Percentiles rank a stretch among this genome's conserved stretches.
Conservation (phyloP, 2,888 invertebrate genomes). For the Chelonus formosanus region DNA sequence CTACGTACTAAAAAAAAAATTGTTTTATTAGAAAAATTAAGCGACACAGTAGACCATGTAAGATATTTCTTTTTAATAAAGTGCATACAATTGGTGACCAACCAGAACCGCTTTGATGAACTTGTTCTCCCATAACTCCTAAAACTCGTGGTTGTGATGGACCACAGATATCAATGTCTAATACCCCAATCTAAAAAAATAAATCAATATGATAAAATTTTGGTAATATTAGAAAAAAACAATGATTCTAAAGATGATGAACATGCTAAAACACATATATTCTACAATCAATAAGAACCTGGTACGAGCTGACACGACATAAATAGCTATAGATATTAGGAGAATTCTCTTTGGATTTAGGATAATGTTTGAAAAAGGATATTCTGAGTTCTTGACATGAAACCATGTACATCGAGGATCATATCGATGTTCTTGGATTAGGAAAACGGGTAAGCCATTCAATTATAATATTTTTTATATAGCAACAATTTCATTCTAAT, state of each 20-base stretch:
- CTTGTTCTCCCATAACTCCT: conserved; percentile 90
- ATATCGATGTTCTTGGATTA: conserved; percentile 57
- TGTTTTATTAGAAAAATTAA: conserved; percentile 5
- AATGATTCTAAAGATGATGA: background rate
- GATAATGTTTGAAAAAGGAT: conserved; percentile 39
- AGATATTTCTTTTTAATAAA: background rate
- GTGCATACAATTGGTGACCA: conserved; percentile 92
- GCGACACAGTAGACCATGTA: conserved; percentile 2
- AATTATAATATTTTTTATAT: background rate
- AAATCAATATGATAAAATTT: conserved; percentile 25
- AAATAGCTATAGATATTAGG: conserved; percentile 44
- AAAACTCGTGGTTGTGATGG: conserved; percentile 96
- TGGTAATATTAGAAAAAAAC: conserved; percentile 3
- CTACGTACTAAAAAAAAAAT: conserved; percentile 74
- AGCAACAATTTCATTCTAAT: no score
- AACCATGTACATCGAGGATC: conserved; percentile 60
- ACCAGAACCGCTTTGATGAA: conserved; percentile 95
- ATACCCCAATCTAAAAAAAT: conserved; percentile 79
- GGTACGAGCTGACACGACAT: conserved; percentile 56
- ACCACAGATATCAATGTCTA: conserved; percentile 98
- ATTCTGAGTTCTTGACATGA: conserved; percentile 38
- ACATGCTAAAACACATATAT: conserved; percentile 24
- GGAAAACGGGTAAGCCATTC: conserved; percentile 54
- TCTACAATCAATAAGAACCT: conserved; percentile 55
- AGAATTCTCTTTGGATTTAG: conserved; percentile 32